Conservation (phyloP, 2,888 invertebrate genomes). For the Agrilus cyanescens region DNA sequence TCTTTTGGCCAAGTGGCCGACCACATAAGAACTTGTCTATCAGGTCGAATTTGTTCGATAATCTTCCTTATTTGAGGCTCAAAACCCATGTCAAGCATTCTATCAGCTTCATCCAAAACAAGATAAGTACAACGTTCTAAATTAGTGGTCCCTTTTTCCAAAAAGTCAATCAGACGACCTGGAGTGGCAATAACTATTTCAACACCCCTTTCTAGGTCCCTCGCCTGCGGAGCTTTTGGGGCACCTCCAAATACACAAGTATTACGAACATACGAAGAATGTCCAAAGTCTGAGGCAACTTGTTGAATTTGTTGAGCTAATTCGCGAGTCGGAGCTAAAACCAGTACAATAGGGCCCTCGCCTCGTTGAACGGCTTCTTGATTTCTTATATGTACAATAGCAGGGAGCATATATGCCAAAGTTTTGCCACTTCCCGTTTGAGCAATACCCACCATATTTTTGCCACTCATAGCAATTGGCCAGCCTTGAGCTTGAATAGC, state of each 20-base stretch:
- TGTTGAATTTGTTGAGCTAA: constrained; percentile 89
- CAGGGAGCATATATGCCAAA: constrained; percentile 85
- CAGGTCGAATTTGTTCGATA: constrained; percentile 84
- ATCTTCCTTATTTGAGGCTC: constrained; percentile 95
- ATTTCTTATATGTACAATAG: constrained; percentile 88
- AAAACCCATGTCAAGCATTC: constrained; percentile 98
- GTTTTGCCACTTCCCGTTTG: constrained; percentile 90
- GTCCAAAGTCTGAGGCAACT: constrained; percentile 86
- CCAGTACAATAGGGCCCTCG: constrained; percentile 89
- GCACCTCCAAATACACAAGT: constrained; percentile 98
- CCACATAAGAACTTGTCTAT: constrained; percentile 94
- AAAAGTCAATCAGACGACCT: constrained; percentile 84
- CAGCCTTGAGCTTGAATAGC: constrained; percentile 93
- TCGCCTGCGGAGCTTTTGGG: constrained; percentile 88
- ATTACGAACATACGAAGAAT: constrained; percentile 74
- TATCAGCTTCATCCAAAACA: constrained; percentile 90
- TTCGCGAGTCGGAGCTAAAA: constrained; percentile 85
- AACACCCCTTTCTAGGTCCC: constrained; percentile 79
- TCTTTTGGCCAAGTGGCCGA: constrained; percentile 99
- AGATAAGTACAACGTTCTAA: constrained; percentile 80
- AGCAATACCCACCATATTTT: constrained; percentile 85
- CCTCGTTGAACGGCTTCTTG: constrained; percentile 75
- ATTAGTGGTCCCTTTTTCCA: constrained; percentile 80
- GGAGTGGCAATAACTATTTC: constrained; percentile 95
- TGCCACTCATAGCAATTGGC: constrained; percentile 87